phyloP scores from a whole-genome alignment of 1,140 invertebrate species.

The Ylistrum balloti region DNA sequence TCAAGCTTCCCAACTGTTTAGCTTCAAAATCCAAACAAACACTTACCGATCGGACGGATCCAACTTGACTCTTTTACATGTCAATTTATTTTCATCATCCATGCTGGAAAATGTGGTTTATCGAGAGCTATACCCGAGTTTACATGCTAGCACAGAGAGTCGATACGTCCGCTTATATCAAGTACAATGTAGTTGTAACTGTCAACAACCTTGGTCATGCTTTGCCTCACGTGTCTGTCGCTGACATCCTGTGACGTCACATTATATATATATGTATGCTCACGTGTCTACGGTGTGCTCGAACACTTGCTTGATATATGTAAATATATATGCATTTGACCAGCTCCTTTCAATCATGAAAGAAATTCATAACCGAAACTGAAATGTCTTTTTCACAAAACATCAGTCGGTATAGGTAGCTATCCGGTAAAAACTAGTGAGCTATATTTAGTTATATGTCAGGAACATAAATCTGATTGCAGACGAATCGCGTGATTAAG shows the following conservation, averaged over 20 bases:
- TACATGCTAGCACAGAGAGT: neutral
- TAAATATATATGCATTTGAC: too few species aligned
- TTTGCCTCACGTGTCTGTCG: conserved; percentile 55
- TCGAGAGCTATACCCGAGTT: neutral
- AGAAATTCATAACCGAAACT: too few species aligned
- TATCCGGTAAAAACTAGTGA: too few species aligned
- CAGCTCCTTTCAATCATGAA: too few species aligned
- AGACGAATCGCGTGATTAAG: too few species aligned
- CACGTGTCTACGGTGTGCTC: conserved; percentile 45
- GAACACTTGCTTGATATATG: neutral
- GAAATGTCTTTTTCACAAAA: too few species aligned
- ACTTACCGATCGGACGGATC: conserved; percentile 50
- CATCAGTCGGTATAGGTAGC: too few species aligned
- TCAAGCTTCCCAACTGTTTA: neutral
- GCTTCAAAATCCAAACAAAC: neutral
- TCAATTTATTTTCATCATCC: neutral
- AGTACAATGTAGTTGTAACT: conserved; percentile 12
- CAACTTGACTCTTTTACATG: conserved; percentile 50
- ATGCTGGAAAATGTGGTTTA: neutral
- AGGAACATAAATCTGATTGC: too few species aligned
- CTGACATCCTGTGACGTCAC: conserved; percentile 54
- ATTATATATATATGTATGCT: conserved; percentile 40
- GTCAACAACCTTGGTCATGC: conserved; percentile 44
- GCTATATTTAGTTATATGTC: too few species aligned
- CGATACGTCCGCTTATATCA: conserved; percentile 41